Evolutionary conservation across 2,888 invertebrate species (phyloP).

Genomic region (Drosophila mulleri): DNA sequence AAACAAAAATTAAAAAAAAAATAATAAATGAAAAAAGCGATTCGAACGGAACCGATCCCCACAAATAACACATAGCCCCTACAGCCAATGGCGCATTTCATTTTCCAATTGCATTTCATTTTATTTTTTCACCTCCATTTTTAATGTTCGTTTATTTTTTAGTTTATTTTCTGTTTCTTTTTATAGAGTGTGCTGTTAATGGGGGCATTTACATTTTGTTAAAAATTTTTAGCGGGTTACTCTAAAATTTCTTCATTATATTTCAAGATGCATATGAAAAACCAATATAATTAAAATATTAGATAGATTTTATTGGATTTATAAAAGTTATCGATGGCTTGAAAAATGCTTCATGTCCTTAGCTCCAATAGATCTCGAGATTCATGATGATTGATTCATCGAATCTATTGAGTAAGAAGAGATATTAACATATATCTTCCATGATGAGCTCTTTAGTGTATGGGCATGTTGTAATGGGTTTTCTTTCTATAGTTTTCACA

Average conservation of each 20-base stretch:
- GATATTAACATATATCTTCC: too few relatives aligned
- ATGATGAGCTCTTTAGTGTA: not conserved
- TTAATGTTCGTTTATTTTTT: constrained; percentile 4
- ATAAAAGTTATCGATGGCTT: too few relatives aligned
- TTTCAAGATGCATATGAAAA: too few relatives aligned
- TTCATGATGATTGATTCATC: too few relatives aligned
- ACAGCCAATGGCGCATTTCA: constrained; percentile 71
- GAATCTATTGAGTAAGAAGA: not conserved
- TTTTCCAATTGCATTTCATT: constrained; percentile 62
- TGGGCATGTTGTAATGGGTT: not conserved
- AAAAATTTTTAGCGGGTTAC: constrained; percentile 1
- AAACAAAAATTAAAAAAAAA: constrained; percentile 1
- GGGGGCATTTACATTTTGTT: constrained; percentile 3
- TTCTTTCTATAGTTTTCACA: not conserved
- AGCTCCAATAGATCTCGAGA: not conserved
- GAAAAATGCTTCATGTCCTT: not conserved
- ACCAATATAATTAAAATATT: too few relatives aligned
- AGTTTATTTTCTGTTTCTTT: constrained; percentile 4
- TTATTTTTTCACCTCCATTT: not conserved
- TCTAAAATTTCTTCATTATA: not conserved
- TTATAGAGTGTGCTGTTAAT: constrained; percentile 14
- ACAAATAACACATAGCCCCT: constrained; percentile 26
- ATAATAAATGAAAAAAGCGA: constrained; percentile 12
- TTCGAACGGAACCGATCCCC: constrained; percentile 27
- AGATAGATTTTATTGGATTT: too few relatives aligned